These are phyloP conservation scores for Cathartes aura DNA, from an alignment of 2,113 vertebrate genomes.

Conservation along the genomic window DNA sequence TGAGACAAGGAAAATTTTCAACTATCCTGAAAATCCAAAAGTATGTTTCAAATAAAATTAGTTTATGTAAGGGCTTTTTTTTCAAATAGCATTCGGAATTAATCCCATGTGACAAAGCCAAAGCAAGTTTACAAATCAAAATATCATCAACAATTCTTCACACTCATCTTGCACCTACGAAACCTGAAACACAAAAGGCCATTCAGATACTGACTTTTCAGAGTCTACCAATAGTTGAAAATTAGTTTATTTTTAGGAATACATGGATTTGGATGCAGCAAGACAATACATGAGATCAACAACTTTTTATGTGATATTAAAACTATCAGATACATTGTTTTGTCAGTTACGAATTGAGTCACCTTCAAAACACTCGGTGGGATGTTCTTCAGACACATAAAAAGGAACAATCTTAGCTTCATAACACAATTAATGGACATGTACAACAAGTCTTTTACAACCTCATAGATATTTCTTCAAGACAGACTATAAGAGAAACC, in stretches of 20 bases:
- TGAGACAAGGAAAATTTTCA: not conserved
- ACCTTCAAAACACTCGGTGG: not conserved
- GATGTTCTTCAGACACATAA: not conserved
- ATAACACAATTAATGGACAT: not conserved
- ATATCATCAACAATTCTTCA: not conserved
- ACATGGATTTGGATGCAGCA: not conserved
- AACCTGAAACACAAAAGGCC: not conserved
- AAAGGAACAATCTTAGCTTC: not conserved
- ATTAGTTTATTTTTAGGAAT: not conserved
- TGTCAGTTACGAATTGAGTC: not conserved
- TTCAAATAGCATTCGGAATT: not conserved
- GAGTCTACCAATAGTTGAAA: not conserved
- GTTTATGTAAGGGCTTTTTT: not conserved
- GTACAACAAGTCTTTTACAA: not conserved
- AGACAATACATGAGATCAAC: not conserved
- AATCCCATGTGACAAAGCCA: not conserved
- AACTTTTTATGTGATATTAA: not conserved
- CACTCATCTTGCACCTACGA: not conserved
- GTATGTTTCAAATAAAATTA: not conserved
- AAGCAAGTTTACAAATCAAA: not conserved
- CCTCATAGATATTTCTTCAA: not conserved
- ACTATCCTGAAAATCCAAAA: not conserved
- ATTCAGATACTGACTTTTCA: not conserved
- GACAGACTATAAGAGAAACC: not conserved
- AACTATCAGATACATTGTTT: not conserved